A percentile compares a stretch with the other conserved stretches of the same genome.
phyloP scores from a whole-genome alignment of 2,113 vertebrate genomes.

The Monopterus albus region DNA sequence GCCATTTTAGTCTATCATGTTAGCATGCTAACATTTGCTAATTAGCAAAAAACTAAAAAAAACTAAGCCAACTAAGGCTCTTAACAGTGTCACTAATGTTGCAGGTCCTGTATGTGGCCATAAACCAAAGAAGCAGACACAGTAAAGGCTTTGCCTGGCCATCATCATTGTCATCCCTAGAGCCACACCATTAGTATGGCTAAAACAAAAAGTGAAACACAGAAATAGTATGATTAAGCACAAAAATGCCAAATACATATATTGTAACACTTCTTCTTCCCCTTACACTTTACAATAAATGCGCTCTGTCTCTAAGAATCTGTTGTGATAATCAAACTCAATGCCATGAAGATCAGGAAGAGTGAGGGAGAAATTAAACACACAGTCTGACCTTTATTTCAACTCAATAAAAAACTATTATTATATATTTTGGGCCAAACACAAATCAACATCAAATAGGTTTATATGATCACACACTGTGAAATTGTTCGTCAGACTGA shows the following conservation, averaged over 20 bases:
- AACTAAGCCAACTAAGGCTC: too few species aligned
- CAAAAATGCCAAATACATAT: background rate
- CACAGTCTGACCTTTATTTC: slow-evolving; percentile 50
- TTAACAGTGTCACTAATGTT: too few species aligned
- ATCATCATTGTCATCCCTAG: background rate
- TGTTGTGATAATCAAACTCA: background rate
- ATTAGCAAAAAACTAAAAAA: background rate
- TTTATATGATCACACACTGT: slow-evolving; percentile 20
- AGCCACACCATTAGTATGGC: background rate
- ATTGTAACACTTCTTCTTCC: background rate
- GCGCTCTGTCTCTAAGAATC: background rate
- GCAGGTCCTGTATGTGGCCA: too few species aligned
- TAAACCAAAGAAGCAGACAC: too few species aligned
- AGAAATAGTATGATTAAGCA: background rate
- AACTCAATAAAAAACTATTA: slow-evolving; percentile 4
- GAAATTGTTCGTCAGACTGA: slow-evolving; percentile 32
- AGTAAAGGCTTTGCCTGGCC: too few species aligned
- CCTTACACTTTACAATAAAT: background rate
- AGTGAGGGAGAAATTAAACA: background rate
- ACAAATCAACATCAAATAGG: slow-evolving; percentile 25
- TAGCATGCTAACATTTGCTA: background rate
- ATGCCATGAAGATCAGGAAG: background rate
- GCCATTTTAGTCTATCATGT: too few species aligned
- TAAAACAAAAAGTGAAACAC: too few species aligned
- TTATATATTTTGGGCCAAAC: slow-evolving; percentile 1